Percentiles rank a stretch among this genome's conserved stretches.
Evolutionary conservation across 2,797 vertebrate genomes (phyloP).

Genomic region (Parauchenoglanis punctatus): DNA sequence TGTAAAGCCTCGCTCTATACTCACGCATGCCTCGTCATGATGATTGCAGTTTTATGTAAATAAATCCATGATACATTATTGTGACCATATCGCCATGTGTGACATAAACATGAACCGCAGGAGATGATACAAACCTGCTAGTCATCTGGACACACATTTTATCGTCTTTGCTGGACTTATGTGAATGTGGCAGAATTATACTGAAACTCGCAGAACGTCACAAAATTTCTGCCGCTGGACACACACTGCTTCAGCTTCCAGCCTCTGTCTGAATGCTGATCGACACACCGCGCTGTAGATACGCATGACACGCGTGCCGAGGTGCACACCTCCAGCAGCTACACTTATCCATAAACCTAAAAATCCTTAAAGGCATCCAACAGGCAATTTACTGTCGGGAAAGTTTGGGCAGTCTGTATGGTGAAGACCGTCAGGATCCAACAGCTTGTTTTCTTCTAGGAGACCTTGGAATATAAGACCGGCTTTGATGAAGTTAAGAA

Average conservation of each 20-base stretch:
- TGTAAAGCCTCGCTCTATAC: not conserved
- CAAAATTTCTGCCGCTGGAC: not conserved
- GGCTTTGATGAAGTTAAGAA: not conserved
- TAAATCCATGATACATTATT: not conserved
- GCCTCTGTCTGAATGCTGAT: not conserved
- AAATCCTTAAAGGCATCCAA: slow-evolving; percentile 1
- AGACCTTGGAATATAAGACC: not conserved
- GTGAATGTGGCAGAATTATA: not conserved
- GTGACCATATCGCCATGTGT: not conserved
- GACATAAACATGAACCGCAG: not conserved
- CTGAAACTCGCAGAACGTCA: not conserved
- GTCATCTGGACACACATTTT: too few relatives aligned
- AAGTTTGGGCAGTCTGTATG: not conserved
- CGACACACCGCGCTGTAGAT: not conserved
- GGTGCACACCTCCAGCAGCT: not conserved
- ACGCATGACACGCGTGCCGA: too few relatives aligned
- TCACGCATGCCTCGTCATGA: not conserved
- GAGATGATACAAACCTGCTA: too few relatives aligned
- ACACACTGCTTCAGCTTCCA: not conserved
- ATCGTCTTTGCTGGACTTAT: not conserved
- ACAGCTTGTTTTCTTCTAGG: not conserved
- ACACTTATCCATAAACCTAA: slow-evolving; percentile 4
- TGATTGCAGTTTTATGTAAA: not conserved
- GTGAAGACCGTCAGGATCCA: not conserved
- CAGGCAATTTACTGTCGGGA: not conserved